Evolutionary conservation across 2,113 vertebrate species (phyloP).

Genomic region (Rhabdomys dilectus): DNA sequence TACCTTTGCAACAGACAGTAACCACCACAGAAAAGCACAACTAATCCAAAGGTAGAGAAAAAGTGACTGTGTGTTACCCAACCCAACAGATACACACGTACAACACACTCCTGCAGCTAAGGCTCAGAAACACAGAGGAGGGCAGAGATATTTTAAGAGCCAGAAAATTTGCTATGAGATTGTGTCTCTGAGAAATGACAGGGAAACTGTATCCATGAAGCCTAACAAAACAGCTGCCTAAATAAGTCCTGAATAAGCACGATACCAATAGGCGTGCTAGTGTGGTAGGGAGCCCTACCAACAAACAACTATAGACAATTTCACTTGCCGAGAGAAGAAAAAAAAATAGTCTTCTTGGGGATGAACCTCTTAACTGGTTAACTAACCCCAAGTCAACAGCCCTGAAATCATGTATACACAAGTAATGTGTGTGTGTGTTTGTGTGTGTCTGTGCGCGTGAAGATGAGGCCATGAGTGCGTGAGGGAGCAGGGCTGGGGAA

Average conservation of each 20-base stretch:
- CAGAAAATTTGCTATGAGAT: background rate
- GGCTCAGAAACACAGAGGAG: background rate
- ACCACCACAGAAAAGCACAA: background rate
- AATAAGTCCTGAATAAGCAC: background rate
- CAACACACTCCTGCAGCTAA: background rate
- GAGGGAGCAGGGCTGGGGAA: background rate
- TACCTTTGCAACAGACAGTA: background rate
- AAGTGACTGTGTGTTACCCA: background rate
- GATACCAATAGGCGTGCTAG: background rate
- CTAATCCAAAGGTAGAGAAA: background rate
- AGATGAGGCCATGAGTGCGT: background rate
- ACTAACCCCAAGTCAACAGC: background rate
- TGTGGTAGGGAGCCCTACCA: background rate
- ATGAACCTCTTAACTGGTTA: background rate
- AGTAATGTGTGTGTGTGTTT: background rate
- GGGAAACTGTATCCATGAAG: background rate
- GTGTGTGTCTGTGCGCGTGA: background rate
- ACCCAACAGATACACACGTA: background rate
- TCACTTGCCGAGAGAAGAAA: background rate
- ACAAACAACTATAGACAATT: fast-evolving
- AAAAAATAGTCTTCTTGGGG: background rate
- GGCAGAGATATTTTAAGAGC: background rate
- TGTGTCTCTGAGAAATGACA: background rate
- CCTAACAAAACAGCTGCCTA: background rate
- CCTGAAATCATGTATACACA: background rate